phyloP scores from a whole-genome alignment of 1,140 invertebrate genomes.

The Nylanderia fulva region DNA sequence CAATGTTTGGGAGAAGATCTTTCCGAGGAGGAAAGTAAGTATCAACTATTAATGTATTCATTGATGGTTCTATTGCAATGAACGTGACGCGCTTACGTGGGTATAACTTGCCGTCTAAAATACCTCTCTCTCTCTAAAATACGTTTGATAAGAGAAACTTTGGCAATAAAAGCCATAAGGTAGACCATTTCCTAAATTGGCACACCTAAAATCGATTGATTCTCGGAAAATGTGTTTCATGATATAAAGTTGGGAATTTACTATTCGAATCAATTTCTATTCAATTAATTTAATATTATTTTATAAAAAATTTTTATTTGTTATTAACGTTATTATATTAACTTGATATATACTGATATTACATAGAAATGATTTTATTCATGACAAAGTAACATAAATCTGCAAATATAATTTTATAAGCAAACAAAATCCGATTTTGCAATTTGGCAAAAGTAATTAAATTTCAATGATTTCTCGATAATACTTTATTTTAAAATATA shows the following conservation, averaged over 20 bases:
- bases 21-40: constrained; percentile 94
- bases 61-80: background rate
- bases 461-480: constrained; percentile 12
- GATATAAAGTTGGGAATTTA: background rate
- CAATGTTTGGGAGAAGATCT: constrained; percentile 94
- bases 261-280: constrained; percentile 24
- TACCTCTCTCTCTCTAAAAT: background rate
- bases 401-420: constrained; percentile 5
- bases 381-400: background rate
- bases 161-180: constrained; percentile 26
- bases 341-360: too few species aligned
- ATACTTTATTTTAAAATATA: background rate
- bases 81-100: constrained; percentile 8
- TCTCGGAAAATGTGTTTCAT: background rate
- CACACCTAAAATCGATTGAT: constrained; percentile 31
- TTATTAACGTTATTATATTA: too few species aligned
- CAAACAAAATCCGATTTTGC: background rate
- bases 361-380: background rate
- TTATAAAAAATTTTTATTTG: too few species aligned
- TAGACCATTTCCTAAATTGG: constrained; percentile 20
- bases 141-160: constrained; percentile 45
- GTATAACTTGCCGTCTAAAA: background rate
- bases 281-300: background rate
- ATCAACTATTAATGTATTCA: constrained; percentile 36
- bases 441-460: background rate